Base-by-base conservation (phyloP, 2,888 invertebrate genomes). In the Girardia tigrina region DNA sequence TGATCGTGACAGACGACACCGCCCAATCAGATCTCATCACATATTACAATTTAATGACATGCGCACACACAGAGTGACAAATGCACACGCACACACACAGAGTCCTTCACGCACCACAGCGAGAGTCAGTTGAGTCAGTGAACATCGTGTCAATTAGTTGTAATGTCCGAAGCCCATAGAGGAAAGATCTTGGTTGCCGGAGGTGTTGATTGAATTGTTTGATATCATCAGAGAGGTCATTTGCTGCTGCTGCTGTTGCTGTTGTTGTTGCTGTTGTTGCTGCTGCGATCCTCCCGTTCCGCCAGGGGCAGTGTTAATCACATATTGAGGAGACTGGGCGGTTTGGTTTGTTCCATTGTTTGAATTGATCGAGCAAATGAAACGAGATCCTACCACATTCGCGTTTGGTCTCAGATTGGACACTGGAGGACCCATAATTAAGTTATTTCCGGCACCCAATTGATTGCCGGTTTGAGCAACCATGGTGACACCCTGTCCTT, bases 291-390 rank as follows among this genome's bases (percentile, higher is more conserved):
- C 56, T 20, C 20, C 56, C n/a, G 56, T 4, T 12, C 56, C 4
- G n/a, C 20, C 56, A 56, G 56, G 4, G 8, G 20, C 56, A n/a
- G 56, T 4, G n/a, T n/a, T 56, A 23, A 56, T 56, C 2, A 56
- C 20, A 56, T 56, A 56, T 23, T 56, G 56, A 56, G 56, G 56
- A 4, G 56, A 56, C 23, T 56, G 56, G n/a, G 20, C 56, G 4
- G 56, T n/a, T 2, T n/a, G 6, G n/a, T 56, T 56, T n/a, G n/a
- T 56, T 8, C 20, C n/a, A 23, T n/a, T 20, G 23, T 56, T 56
- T 4, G 56, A 56, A 16, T 56, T 56, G 4, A 56, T 56, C n/a
- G 56, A 56, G 56, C 56, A 56, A 56, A 56, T 56, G 56, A 56
- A 56, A 20, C 56, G 4, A n/a, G n/a, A 23, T 56, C 20, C 2